Evolutionary conservation across 2,888 invertebrate species (phyloP).

Genomic region (Chrysopilus asiliformis): DNA sequence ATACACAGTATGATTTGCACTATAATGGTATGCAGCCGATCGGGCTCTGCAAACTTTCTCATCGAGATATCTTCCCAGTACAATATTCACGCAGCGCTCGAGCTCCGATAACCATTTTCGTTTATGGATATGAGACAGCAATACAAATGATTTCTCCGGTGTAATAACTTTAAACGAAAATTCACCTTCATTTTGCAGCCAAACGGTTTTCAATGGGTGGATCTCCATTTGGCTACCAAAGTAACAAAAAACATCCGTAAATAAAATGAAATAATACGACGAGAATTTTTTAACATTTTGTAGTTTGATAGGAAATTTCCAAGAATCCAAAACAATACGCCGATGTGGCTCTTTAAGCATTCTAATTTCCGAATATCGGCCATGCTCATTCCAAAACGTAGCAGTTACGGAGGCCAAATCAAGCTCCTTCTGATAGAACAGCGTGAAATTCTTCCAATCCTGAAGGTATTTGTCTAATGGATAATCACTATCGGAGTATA

Average conservation of each 20-base stretch:
- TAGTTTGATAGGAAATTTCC: slow-evolving; percentile 52
- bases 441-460: slow-evolving; percentile 27
- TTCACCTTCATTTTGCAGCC: slow-evolving; percentile 64
- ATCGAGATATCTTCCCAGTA: slow-evolving; percentile 46
- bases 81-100: slow-evolving; percentile 56
- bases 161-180: slow-evolving; percentile 56
- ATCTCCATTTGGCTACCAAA: slow-evolving; percentile 51
- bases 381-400: slow-evolving; percentile 32
- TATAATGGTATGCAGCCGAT: slow-evolving; percentile 58
- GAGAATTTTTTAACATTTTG: slow-evolving; percentile 59
- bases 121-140: slow-evolving; percentile 58
- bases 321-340: slow-evolving; percentile 66
- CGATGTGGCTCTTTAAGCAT: slow-evolving; percentile 46
- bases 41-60: slow-evolving; percentile 52
- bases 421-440: slow-evolving; percentile 26
- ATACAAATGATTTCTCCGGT: slow-evolving; percentile 62
- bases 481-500: slow-evolving; percentile 18
- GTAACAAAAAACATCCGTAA: slow-evolving; percentile 71
- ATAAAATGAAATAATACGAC: slow-evolving; percentile 65
- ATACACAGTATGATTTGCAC: slow-evolving; percentile 50
- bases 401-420: slow-evolving; percentile 30
- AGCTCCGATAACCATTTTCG: slow-evolving; percentile 67
- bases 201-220: slow-evolving; percentile 59
- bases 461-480: slow-evolving; percentile 22
- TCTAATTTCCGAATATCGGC: slow-evolving; percentile 28